These are phyloP conservation scores for Stenichneumon culpator DNA, from an alignment of 2,888 invertebrate genomes.

Conservation along the genomic window DNA sequence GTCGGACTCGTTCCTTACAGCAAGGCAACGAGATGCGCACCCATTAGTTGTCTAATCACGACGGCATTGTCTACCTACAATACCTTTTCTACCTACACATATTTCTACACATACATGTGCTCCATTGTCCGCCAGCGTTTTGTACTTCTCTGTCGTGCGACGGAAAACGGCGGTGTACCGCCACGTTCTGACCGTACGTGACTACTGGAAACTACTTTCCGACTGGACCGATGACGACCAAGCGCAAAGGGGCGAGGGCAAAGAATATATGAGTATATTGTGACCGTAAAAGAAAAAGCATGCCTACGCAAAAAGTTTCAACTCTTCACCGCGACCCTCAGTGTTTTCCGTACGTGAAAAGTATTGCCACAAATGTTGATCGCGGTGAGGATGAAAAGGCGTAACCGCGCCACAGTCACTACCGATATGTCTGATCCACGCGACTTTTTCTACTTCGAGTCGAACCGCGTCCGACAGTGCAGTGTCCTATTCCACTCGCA, in stretches of 20 bases:
- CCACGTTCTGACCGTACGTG: slow-evolving; percentile 43
- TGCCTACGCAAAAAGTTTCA: slow-evolving; percentile 35
- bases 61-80: neutral
- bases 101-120: neutral
- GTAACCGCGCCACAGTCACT: slow-evolving; percentile 4
- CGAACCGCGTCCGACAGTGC: slow-evolving; percentile 12
- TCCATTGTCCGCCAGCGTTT: slow-evolving; percentile 1
- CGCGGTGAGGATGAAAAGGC: neutral
- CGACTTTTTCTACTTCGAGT: slow-evolving; percentile 32
- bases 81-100: neutral
- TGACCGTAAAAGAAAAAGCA: neutral
- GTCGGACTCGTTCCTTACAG: neutral
- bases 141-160: slow-evolving; percentile 2
- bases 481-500: too few species aligned
- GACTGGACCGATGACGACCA: slow-evolving; percentile 14
- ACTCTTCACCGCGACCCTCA: slow-evolving; percentile 12
- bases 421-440: slow-evolving; percentile 25
- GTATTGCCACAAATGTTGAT: neutral
- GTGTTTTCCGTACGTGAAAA: slow-evolving; percentile 33
- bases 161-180: slow-evolving; percentile 21
- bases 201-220: slow-evolving; percentile 48
- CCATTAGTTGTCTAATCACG: neutral
- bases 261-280: neutral
- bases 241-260: slow-evolving; percentile 19
- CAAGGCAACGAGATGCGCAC: neutral